phyloP scores from a whole-genome alignment of 2,113 vertebrate genomes.

The Arothron firmamentum region DNA sequence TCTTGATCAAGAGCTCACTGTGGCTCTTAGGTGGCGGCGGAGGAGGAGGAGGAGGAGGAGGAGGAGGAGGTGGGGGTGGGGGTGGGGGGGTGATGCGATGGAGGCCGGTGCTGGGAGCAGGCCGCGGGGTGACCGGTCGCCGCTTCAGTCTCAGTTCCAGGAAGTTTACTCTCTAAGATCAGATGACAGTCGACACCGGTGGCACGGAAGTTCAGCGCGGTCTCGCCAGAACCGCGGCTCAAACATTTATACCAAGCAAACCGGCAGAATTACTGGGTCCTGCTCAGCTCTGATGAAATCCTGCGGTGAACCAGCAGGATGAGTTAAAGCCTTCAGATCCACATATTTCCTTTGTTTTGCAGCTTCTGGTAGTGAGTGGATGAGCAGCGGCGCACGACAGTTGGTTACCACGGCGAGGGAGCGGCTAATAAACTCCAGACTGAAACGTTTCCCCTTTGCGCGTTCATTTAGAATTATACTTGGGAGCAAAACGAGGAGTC shows the following conservation, averaged over 20 bases:
- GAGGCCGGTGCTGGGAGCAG: slow-evolving; percentile 44
- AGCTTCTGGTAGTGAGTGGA: too few species aligned
- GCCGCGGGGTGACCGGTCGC: slow-evolving; percentile 49
- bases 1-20: slow-evolving; percentile 57
- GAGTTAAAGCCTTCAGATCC: background rate
- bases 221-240: slow-evolving; percentile 22
- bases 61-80: background rate
- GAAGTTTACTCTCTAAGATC: slow-evolving; percentile 46
- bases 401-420: too few species aligned
- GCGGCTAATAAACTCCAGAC: too few species aligned
- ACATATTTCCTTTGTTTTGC: too few species aligned
- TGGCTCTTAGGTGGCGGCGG: slow-evolving; percentile 26
- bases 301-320: slow-evolving; percentile 43
- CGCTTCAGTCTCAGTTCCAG: slow-evolving; percentile 43
- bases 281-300: slow-evolving; percentile 30
- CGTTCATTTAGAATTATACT: too few species aligned
- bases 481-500: slow-evolving; percentile 31
- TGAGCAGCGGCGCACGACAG: too few species aligned
- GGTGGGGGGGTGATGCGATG: slow-evolving; percentile 44
- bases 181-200: slow-evolving; percentile 33
- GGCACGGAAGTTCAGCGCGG: slow-evolving; percentile 9
- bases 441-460: too few species aligned
- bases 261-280: slow-evolving; percentile 35
- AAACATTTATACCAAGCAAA: slow-evolving; percentile 46
- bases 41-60: slow-evolving; percentile 10